These are phyloP conservation scores for Trichogramma dendrolimi DNA, from an alignment of 2,888 invertebrate genomes.

Conservation along the genomic window DNA sequence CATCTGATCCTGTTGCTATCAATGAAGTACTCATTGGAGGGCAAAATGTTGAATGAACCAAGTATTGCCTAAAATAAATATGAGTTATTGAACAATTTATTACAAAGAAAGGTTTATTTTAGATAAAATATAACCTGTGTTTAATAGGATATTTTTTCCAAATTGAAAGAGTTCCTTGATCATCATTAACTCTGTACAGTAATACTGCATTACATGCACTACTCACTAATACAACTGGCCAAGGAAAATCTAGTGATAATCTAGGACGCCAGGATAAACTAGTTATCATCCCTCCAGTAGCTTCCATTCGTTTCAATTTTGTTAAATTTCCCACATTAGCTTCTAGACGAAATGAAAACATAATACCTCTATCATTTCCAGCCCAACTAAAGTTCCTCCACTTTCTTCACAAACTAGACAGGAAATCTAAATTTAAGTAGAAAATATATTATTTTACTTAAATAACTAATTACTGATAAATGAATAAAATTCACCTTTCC, in stretches of 20 bases:
- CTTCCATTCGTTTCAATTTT: slow-evolving; percentile 63
- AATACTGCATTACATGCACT: slow-evolving; percentile 71
- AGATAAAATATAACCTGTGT: slow-evolving; percentile 47
- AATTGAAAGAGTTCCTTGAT: slow-evolving; percentile 56
- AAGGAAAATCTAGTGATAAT: slow-evolving; percentile 71
- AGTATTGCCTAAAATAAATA: slow-evolving; percentile 41
- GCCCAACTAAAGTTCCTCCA: slow-evolving; percentile 70
- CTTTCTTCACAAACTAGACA: slow-evolving; percentile 74
- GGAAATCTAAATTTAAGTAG: slow-evolving; percentile 51
- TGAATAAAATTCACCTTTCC: slow-evolving; percentile 48
- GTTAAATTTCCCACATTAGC: slow-evolving; percentile 64
- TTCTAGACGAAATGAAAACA: slow-evolving; percentile 68
- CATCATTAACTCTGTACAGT: slow-evolving; percentile 60
- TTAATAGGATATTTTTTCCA: slow-evolving; percentile 58
- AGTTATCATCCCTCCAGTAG: slow-evolving; percentile 65
- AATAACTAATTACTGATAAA: neutral
- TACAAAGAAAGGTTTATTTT: neutral
- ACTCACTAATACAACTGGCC: slow-evolving; percentile 74
- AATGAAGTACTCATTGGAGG: slow-evolving; percentile 56
- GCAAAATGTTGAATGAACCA: slow-evolving; percentile 75
- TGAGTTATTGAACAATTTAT: neutral
- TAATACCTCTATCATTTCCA: slow-evolving; percentile 72
- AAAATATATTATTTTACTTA: slow-evolving; percentile 3
- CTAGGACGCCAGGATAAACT: slow-evolving; percentile 76
- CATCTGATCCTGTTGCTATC: slow-evolving; percentile 50